Base-by-base conservation (phyloP, 2,888 invertebrate genomes). In the Aporophyla nigra region DNA sequence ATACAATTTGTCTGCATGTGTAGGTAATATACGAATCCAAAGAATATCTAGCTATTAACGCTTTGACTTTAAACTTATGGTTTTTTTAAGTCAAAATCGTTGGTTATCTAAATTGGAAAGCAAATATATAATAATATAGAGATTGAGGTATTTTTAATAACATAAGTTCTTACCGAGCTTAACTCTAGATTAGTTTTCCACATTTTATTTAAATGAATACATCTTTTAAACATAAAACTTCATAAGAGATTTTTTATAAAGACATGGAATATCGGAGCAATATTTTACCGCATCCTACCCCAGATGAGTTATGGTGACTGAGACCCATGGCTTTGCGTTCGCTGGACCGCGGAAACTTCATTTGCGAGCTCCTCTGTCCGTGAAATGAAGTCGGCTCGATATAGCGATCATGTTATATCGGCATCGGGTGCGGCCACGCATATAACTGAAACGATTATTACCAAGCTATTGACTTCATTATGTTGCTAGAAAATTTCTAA, bases 341-440 rank as follows among this genome's bases (percentile, higher is more conserved):
- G 92, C 85, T 95, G 96, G 94, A 95, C 93, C 97, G 95, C 85
- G 94, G 93, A 94, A 94, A 95, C 96, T 96, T 97, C 97, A 97
- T 97, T 96, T 97, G 96, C 93, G 95, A 90, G 93, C 92, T 93
- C 96, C 94, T 93, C 94, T 95, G 95, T 83, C 97, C 97, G 97
- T 97, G 97, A 97, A 97, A 97, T 97, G 96, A 97, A 96, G 93
- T 95, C 93, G 91, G 92, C 88, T 90, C 93, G 92, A 93, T 93
- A 94, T 93, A 92, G 90, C 89, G 91, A 92, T 93, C 71, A 76
- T 69, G 70, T 75, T 79, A 91, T 93, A 92, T 90, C 90, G 90
- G 84, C 91, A 89, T 89, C 89, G 88, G 78, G 80, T 84, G 85
- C 84, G 77, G 78, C 76, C 78, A 79, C 78, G 86, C 88, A 85